Conservation (phyloP, 2,888 invertebrate species). For the Tanypteryx hageni region DNA sequence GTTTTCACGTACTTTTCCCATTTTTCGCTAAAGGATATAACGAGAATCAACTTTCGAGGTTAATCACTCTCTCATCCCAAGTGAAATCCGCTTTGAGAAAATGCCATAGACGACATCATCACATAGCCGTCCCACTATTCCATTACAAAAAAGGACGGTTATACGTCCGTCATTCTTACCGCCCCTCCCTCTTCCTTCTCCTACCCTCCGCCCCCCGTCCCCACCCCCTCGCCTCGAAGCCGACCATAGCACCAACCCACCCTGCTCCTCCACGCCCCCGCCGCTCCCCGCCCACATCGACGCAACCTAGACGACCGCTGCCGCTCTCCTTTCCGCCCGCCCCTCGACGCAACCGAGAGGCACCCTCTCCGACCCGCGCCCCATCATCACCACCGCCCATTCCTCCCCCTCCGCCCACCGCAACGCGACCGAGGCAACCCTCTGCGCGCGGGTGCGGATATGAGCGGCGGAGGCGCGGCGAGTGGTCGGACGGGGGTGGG, state of each 20-base stretch:
- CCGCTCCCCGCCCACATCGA: neutral
- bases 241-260: slow-evolving; percentile 31
- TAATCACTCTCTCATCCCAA: too few relatives aligned
- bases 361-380: neutral
- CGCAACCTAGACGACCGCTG: slow-evolving; percentile 38
- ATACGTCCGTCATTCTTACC: neutral
- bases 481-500: neutral
- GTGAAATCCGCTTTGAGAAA: too few relatives aligned
- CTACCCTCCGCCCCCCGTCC: slow-evolving; percentile 20
- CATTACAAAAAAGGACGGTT: neutral
- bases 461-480: slow-evolving; percentile 40
- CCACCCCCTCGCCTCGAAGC: neutral
- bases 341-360: slow-evolving; percentile 22
- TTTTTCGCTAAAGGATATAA: too few relatives aligned
- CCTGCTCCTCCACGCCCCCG: slow-evolving; percentile 23
- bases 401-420: slow-evolving; percentile 26
- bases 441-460: slow-evolving; percentile 27
- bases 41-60: too few relatives aligned
- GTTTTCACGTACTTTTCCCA: too few relatives aligned
- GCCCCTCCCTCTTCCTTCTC: slow-evolving; percentile 41
- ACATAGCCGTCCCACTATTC: neutral
- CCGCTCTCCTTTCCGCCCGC: slow-evolving; percentile 57
- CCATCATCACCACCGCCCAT: slow-evolving; percentile 49
- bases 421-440: slow-evolving; percentile 27
- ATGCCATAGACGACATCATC: too few relatives aligned